Conservation (phyloP, 2,113 vertebrate species). For the Urocolius indicus region DNA sequence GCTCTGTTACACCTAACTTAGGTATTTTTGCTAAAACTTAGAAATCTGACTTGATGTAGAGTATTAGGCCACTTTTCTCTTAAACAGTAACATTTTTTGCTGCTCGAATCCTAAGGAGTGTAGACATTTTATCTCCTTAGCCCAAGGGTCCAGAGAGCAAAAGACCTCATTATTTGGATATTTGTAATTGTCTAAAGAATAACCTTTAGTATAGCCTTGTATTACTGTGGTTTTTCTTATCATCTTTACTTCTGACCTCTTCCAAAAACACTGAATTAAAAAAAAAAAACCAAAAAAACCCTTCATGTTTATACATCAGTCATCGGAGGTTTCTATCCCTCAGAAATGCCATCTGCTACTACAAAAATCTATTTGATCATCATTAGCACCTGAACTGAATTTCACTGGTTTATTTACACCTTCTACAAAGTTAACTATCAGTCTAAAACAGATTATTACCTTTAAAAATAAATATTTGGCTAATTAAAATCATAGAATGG, state of each 20-base stretch:
- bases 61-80: neutral
- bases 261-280: neutral
- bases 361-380: neutral
- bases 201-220: neutral
- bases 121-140: neutral
- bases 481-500: no score
- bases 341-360: neutral
- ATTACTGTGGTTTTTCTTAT: neutral
- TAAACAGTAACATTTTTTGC: neutral
- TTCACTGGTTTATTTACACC: neutral
- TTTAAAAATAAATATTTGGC: neutral
- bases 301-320: neutral
- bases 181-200: neutral
- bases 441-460: neutral
- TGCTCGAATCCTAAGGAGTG: neutral
- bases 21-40: neutral
- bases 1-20: neutral
- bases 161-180: neutral
- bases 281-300: no score
- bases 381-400: neutral
- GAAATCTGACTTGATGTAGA: neutral
- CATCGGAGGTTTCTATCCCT: accelerated
- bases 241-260: neutral
- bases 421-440: neutral
- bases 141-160: neutral